These are phyloP conservation scores for Agrochola lychnidis DNA, from an alignment of 2,888 invertebrate species.

Conservation along the genomic window DNA sequence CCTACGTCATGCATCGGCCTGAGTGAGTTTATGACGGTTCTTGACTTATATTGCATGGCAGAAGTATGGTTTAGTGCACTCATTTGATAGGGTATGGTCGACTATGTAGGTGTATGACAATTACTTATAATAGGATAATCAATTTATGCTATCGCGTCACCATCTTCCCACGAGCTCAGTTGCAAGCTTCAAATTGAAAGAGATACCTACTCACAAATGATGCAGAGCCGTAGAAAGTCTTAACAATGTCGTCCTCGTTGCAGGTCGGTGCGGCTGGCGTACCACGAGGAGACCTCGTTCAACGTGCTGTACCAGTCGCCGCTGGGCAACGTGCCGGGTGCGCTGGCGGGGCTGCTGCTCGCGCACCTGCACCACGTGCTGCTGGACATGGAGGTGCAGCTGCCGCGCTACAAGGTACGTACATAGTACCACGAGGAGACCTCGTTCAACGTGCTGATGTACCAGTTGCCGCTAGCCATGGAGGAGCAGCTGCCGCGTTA, in stretches of 20 bases:
- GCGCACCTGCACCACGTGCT: conserved; percentile 81
- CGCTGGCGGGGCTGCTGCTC: conserved; percentile 83
- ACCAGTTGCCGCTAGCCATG: not conserved
- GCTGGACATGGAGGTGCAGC: conserved; percentile 65
- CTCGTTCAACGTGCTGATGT: not conserved
- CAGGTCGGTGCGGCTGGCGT: conserved; percentile 80
- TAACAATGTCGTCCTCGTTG: not conserved
- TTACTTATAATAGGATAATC: not conserved
- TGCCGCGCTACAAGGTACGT: conserved; percentile 74
- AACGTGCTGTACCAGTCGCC: conserved; percentile 87
- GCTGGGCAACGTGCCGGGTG: conserved; percentile 84
- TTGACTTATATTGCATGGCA: not conserved
- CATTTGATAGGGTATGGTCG: not conserved
- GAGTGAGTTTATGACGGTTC: conserved; percentile 75
- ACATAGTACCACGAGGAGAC: not conserved
- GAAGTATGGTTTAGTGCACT: too few relatives aligned
- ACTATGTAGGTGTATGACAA: not conserved
- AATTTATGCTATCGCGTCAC: not conserved
- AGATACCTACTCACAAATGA: not conserved
- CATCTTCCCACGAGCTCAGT: not conserved
- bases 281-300: conserved; percentile 81
- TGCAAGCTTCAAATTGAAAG: not conserved
- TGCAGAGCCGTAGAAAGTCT: not conserved
- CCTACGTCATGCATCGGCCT: conserved; percentile 83
- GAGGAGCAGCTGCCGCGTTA: conserved; percentile 69